These are phyloP conservation scores for Adelosebastes latens DNA, from an alignment of 2,797 vertebrate genomes.

Conservation along the genomic window DNA sequence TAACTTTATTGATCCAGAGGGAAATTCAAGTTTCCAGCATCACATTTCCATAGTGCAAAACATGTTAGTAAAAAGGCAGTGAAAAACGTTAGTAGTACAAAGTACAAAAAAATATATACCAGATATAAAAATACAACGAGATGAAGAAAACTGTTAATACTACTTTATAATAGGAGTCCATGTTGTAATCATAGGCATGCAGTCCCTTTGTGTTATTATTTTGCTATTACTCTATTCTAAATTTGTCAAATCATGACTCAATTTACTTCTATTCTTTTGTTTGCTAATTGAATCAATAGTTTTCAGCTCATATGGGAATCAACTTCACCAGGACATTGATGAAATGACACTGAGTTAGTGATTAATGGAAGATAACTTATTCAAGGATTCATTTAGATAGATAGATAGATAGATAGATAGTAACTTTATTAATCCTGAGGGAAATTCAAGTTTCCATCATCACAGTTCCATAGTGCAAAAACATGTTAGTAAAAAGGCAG, in stretches of 20 bases:
- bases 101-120: too few species aligned
- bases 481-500: too few species aligned
- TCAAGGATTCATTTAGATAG: background rate
- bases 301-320: background rate
- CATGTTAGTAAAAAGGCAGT: too few species aligned
- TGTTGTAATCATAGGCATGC: background rate
- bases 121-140: fast-evolving
- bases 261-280: background rate
- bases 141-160: too few species aligned
- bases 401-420: too few species aligned
- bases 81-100: too few species aligned
- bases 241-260: background rate
- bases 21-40: too few species aligned
- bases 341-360: constrained; percentile 13
- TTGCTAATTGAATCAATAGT: background rate
- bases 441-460: too few species aligned
- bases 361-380: constrained; percentile 1
- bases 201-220: background rate
- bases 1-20: fast-evolving
- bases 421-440: too few species aligned
- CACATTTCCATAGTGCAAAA: too few species aligned
- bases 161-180: background rate
- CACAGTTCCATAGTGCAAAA: too few species aligned
- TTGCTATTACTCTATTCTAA: background rate
- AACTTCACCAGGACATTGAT: background rate